A percentile compares a stretch with the other conserved stretches of the same genome.
phyloP scores from a whole-genome alignment of 53 echinoderm and acorn worm genomes.

The Antedon mediterranea region DNA sequence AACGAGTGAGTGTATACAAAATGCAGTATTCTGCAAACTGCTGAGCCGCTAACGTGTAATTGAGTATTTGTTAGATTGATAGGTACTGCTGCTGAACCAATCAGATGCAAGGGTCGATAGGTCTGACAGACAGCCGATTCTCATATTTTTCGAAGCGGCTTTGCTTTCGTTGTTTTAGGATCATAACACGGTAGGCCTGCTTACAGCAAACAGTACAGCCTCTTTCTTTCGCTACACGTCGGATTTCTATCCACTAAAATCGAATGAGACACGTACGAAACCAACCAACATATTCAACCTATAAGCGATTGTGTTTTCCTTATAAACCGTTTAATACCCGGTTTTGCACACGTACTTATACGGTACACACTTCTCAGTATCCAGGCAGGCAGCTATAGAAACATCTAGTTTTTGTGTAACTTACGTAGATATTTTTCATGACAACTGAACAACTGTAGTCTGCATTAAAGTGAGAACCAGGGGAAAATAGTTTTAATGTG shows the following conservation, averaged over 20 bases:
- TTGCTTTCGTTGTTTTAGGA: background rate
- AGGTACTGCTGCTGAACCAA: background rate
- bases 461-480: background rate
- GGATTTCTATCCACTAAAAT: background rate
- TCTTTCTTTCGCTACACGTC: background rate
- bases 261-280: too few species aligned
- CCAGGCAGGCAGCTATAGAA: background rate
- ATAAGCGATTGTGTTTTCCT: too few species aligned
- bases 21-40: background rate
- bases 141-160: background rate
- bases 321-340: too few species aligned
- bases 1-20: background rate
- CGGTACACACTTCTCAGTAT: too few species aligned
- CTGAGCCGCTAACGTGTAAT: background rate
- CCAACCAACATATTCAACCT: too few species aligned
- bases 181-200: background rate
- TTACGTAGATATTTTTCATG: background rate
- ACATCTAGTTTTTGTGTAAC: background rate
- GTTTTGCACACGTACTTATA: too few species aligned
- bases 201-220: background rate
- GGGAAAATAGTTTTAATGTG: background rate
- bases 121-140: background rate
- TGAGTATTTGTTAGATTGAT: conserved; percentile 1
- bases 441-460: background rate
- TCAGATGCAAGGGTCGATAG: background rate